These are phyloP conservation scores for Meiosimyza platycephala DNA, from an alignment of 2,888 invertebrate genomes.

Conservation along the genomic window DNA sequence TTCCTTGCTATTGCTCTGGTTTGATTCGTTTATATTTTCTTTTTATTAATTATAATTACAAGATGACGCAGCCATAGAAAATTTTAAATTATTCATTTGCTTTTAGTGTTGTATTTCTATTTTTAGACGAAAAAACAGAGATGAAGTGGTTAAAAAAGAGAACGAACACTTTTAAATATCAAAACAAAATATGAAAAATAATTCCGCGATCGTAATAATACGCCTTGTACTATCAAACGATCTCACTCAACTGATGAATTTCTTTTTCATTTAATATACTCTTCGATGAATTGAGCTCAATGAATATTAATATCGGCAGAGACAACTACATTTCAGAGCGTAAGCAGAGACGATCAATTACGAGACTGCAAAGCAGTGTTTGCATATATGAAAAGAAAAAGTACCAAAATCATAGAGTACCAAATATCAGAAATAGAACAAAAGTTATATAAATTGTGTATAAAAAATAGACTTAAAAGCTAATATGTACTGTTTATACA, in stretches of 20 bases:
- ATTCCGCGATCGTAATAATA: neutral
- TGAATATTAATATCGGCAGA: no score
- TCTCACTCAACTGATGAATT: constrained; percentile 21
- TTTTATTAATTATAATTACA: constrained; percentile 46
- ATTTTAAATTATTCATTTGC: constrained; percentile 37
- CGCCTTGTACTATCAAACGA: neutral
- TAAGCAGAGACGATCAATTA: no score
- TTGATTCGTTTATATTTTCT: constrained; percentile 22
- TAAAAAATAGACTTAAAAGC: no score
- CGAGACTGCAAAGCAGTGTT: no score
- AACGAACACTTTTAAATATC: constrained; percentile 2
- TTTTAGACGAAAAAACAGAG: constrained; percentile 41
- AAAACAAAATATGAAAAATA: constrained; percentile 25
- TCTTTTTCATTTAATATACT: no score
- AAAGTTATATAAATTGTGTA: no score
- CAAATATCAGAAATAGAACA: no score
- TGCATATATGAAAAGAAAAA: no score
- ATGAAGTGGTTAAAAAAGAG: neutral
- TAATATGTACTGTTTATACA: no score
- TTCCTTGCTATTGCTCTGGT: constrained; percentile 16
- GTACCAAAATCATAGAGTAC: no score
- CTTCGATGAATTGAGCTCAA: no score
- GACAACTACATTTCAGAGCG: no score
- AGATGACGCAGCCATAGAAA: constrained; percentile 45
- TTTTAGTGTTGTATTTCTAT: constrained; percentile 43